Conservation (phyloP, 2,113 vertebrate species). For the Pseudopodoces humilis region DNA sequence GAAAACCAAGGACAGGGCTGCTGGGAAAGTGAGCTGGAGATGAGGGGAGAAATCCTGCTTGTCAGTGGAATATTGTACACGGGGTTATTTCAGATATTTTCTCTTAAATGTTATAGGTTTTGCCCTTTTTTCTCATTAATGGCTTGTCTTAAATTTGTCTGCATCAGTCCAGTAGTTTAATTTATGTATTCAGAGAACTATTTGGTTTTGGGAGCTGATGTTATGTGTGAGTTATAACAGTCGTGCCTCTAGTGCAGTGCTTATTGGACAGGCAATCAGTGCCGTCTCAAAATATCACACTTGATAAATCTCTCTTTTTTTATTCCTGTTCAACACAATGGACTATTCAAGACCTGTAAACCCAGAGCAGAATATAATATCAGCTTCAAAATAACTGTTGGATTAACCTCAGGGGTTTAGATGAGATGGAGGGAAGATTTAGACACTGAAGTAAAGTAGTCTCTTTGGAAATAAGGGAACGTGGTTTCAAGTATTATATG, state of each 20-base stretch:
- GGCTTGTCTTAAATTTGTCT: not conserved
- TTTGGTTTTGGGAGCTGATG: not conserved
- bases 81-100: not conserved
- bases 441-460: not conserved
- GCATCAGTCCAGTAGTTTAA: not conserved
- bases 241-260: not conserved
- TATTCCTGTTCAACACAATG: not conserved
- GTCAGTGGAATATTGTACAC: not conserved
- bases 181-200: not conserved
- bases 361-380: not conserved
- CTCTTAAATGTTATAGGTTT: not conserved
- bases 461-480: not conserved
- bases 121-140: not conserved
- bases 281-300: not conserved
- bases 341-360: not conserved
- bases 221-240: not conserved
- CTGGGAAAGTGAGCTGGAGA: not conserved
- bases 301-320: not conserved
- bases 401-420: not conserved
- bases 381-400: not conserved
- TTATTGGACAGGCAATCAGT: not conserved
- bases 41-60: not conserved
- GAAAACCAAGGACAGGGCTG: not conserved
- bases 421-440: not conserved
- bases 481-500: not conserved